Conservation (phyloP, 1,140 invertebrate genomes). For the Papilio machaon region DNA sequence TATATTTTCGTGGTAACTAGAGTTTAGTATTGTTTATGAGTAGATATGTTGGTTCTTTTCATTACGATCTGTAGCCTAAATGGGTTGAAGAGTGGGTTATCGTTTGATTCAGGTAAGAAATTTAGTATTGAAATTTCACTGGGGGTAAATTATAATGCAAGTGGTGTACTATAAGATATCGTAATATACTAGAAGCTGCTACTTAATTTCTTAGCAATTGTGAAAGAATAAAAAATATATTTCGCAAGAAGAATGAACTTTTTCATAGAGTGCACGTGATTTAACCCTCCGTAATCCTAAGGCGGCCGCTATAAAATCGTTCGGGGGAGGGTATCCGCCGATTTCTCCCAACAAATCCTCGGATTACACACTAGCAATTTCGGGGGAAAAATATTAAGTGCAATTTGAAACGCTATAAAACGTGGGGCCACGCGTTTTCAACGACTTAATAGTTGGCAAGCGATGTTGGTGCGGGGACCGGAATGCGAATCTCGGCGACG, state of each 20-base stretch:
- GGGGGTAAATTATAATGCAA: too few species aligned
- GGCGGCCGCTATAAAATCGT: constrained; percentile 16
- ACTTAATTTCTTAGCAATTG: background rate
- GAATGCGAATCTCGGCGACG: constrained; percentile 68
- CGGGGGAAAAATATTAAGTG: constrained; percentile 56
- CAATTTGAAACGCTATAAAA: constrained; percentile 55
- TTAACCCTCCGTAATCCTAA: constrained; percentile 36
- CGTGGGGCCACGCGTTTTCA: constrained; percentile 44
- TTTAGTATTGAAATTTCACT: too few species aligned
- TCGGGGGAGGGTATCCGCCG: background rate
- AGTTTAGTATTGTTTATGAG: background rate
- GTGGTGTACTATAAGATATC: background rate
- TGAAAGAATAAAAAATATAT: background rate
- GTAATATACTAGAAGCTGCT: background rate
- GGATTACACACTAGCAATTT: constrained; percentile 49
- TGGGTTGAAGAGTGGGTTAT: background rate
- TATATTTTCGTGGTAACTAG: background rate
- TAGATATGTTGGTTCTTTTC: background rate
- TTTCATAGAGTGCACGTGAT: constrained; percentile 26
- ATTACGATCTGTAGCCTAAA: background rate
- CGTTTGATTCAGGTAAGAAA: too few species aligned
- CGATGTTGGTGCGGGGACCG: constrained; percentile 61
- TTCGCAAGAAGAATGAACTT: background rate
- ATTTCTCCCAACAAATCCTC: constrained; percentile 43
- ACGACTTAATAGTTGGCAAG: constrained; percentile 79